Conservation (phyloP, 2,113 vertebrate species). For the Macroglossus sobrinus region DNA sequence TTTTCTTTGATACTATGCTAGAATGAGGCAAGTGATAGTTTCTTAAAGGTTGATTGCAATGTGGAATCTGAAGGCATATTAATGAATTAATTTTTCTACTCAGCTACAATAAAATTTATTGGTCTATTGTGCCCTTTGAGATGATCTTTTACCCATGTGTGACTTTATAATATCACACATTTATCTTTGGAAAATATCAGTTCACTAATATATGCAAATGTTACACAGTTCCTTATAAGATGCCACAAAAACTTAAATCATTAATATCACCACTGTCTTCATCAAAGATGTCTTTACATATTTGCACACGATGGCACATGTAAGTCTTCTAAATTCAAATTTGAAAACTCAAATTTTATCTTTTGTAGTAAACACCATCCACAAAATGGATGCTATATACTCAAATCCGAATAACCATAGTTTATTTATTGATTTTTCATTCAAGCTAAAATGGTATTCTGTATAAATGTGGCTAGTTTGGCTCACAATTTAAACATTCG, state of each 20-base stretch:
- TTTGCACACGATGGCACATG: not conserved
- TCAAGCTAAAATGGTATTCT: not conserved
- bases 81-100: not conserved
- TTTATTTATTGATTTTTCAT: not conserved
- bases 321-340: not conserved
- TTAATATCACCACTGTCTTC: not conserved
- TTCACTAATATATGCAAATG: not conserved
- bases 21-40: not conserved
- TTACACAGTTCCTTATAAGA: not conserved
- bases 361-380: not conserved
- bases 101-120: not conserved
- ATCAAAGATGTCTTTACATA: not conserved
- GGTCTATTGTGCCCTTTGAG: not conserved
- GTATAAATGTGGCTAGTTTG: not conserved
- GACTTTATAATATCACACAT: not conserved
- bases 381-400: not conserved
- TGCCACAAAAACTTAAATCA: not conserved
- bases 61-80: not conserved
- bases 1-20: not conserved
- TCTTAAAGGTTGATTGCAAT: not conserved
- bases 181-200: not conserved
- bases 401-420: not conserved
- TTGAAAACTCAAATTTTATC: not conserved
- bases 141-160: not conserved
- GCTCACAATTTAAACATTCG: not conserved